Evolutionary conservation across 2,888 invertebrate genomes (phyloP), one percentile per base, ranked within the genome.

Genomic region (Nebria salina): DNA sequence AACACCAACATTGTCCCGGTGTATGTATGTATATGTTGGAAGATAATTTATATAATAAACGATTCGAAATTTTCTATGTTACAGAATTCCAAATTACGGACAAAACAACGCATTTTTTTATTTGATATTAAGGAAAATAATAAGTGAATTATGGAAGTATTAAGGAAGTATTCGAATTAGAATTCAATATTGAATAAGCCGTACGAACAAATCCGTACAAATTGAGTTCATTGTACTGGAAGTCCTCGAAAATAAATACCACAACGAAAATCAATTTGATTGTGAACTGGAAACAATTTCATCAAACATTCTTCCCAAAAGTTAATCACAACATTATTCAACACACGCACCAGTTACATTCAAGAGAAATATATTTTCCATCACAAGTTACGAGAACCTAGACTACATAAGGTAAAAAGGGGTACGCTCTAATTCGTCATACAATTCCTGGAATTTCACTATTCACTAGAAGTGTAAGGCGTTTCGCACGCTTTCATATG

Each of bases 381-480:
- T 11, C 54, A 54, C 54, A 54, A 54, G 54, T 54, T 54, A 8
- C 54, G 54, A 54, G 20, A 13, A 54, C 54, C 8, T 54, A 7
- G 8, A 8, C 7, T 54, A 20, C 20, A 43, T 43, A 43, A 43
- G 4, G 54, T 13, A 54, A 54, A 34, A 2, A 34, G 34, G 54
- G 54, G 54, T 54, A 13, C 54, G 54, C 4, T 66, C 66, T 68
- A 75, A 79, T 75, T 79, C 79, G 79, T 79, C 79, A 79, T 79
- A 75, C 75, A 66, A 66, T 79, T 79, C 79, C 68, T 74, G 68
- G 79, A 75, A 79, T 79, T 79, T 42, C 75, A 74, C 73, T 66
- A 75, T 34, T 74, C 68, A 20, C 75, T 79, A 73, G 79, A 66
- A 20, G 9, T 70, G 34, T 4, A 2, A 25, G 3, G 3, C 15